Base-by-base conservation (phyloP, 2,888 invertebrate species). In the Erpobdella octoculata region DNA sequence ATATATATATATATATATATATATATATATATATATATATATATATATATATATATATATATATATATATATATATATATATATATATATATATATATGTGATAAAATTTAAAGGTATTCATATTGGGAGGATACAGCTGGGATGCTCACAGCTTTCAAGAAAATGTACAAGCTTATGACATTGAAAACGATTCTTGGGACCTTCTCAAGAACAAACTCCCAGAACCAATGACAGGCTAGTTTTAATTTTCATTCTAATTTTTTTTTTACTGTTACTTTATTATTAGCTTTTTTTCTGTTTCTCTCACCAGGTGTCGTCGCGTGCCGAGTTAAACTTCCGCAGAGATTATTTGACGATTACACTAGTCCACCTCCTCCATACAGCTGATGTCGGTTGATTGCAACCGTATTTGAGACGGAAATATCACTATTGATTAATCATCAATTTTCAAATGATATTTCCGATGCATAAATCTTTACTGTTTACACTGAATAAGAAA, bases 71-170 rank as follows among this genome's bases (percentile, higher is more conserved):
- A n/a, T n/a, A n/a, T n/a, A n/a, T n/a, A n/a, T n/a, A n/a, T n/a
- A n/a, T n/a, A n/a, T n/a, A n/a, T n/a, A n/a, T n/a, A n/a, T n/a
- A n/a, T n/a, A n/a, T n/a, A n/a, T n/a, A n/a, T n/a, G n/a, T n/a
- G n/a, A n/a, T n/a, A n/a, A n/a, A n/a, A n/a, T n/a, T n/a, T n/a
- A 74, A 67, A 68, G 68, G 35, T 71, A 5, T 69, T 69, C 37
- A 69, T 69, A 15, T 35, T 69, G 8, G 69, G 69, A 58, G 76
- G 76, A 4, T 76, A 76, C 72, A 74, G 74, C 68, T 76, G 77
- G 77, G 74, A 77, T 48, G 72, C 72, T 12, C 76, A 76, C 72
- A 74, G 73, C 25, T 77, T 76, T 71, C 77, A 75, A 38, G 77
- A 77, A 53, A 74, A 72, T 15, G 74, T 74, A 15, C 76, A 77